These are phyloP conservation scores for Coluber constrictor DNA, from an alignment of 2,797 vertebrate species.

Conservation along the genomic window DNA sequence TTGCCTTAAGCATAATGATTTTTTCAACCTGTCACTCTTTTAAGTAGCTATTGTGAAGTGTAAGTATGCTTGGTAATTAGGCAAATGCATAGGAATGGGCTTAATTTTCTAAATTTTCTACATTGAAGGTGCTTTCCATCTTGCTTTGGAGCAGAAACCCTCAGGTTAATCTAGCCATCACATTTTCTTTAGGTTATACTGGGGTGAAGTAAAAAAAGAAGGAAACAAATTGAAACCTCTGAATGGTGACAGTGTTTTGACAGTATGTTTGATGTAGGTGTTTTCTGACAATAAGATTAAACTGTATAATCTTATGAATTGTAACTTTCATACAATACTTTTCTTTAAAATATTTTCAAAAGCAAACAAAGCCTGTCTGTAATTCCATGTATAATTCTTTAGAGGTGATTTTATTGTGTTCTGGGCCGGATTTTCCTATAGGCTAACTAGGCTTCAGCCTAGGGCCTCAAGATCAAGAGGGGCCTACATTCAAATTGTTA, in stretches of 20 bases:
- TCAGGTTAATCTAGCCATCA: neutral
- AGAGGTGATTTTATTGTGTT: neutral
- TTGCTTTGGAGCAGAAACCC: neutral
- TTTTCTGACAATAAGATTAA: neutral
- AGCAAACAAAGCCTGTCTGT: neutral
- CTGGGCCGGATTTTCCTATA: neutral
- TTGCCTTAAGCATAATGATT: neutral
- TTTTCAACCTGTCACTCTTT: neutral
- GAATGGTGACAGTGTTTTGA: neutral
- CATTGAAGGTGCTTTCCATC: neutral
- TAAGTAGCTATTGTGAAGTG: neutral
- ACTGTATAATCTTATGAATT: neutral
- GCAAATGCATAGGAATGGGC: neutral
- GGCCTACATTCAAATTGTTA: too few relatives aligned
- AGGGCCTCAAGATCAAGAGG: too few relatives aligned
- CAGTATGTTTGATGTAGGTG: neutral
- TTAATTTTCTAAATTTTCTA: neutral
- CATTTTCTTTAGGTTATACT: neutral
- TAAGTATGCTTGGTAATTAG: neutral
- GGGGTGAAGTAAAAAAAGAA: neutral
- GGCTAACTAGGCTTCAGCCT: too few relatives aligned
- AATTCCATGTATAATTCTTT: neutral
- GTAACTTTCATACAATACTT: neutral
- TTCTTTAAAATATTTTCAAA: neutral
- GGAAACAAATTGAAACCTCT: neutral